phyloP scores from a whole-genome alignment of 92 coral and sea anemone species.

The Bergia sp. region DNA sequence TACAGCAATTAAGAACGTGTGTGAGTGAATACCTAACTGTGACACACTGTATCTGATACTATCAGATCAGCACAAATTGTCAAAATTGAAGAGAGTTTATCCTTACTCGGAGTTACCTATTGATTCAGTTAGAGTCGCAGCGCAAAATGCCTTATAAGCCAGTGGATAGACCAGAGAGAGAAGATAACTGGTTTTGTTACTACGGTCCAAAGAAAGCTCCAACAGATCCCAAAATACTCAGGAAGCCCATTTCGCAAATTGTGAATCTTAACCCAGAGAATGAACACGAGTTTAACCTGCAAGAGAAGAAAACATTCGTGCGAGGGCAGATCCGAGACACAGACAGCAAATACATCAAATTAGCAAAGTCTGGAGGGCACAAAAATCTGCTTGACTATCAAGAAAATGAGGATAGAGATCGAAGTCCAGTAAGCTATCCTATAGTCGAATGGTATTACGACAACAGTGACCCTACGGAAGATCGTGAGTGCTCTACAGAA shows the following conservation, averaged over 20 bases:
- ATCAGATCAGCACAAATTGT: background rate
- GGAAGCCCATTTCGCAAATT: constrained; percentile 39
- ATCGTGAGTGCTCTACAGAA: background rate
- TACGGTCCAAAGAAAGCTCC: background rate
- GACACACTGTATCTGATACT: background rate
- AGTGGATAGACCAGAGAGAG: constrained; percentile 25
- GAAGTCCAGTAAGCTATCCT: constrained; percentile 14
- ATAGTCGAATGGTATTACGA: constrained; percentile 40
- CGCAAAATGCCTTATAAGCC: constrained; percentile 22
- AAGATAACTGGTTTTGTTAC: constrained; percentile 32
- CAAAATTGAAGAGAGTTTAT: background rate
- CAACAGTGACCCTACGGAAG: background rate
- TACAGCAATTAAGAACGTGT: background rate
- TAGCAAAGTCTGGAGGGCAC: constrained; percentile 45
- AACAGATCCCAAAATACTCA: background rate
- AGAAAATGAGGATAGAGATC: constrained; percentile 12
- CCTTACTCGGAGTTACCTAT: background rate
- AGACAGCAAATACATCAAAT: constrained; percentile 34
- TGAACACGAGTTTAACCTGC: background rate
- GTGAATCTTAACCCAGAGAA: constrained; percentile 18
- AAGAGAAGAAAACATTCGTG: constrained; percentile 2
- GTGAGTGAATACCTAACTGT: background rate
- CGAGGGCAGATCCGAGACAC: constrained; percentile 47
- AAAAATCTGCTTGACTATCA: constrained; percentile 26
- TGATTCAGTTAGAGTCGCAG: background rate